These are phyloP conservation scores for Aradophagus sp. DNA, from an alignment of 1,140 invertebrate species.

Conservation along the genomic window DNA sequence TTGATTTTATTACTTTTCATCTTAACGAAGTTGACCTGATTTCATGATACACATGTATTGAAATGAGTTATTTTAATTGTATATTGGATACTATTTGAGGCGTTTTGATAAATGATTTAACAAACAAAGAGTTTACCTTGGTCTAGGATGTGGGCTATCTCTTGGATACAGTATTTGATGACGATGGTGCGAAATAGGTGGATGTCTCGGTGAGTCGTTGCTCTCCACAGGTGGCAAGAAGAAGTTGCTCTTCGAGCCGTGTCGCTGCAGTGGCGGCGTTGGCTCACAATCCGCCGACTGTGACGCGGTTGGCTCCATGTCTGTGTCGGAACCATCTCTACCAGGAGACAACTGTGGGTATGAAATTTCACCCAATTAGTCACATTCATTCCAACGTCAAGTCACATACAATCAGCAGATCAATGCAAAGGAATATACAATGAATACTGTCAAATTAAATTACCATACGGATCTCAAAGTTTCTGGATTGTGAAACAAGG, in stretches of 20 bases:
- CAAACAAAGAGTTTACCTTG: slow-evolving; percentile 75
- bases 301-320: slow-evolving; percentile 88
- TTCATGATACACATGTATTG: too few relatives aligned
- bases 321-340: slow-evolving; percentile 83
- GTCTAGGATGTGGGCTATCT: slow-evolving; percentile 84
- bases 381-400: not conserved
- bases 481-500: too few relatives aligned
- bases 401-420: slow-evolving; percentile 10
- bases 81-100: too few relatives aligned
- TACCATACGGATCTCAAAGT: slow-evolving; percentile 2
- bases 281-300: slow-evolving; percentile 95
- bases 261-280: slow-evolving; percentile 90
- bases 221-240: slow-evolving; percentile 84
- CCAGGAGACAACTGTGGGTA: slow-evolving; percentile 84
- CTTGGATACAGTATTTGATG: slow-evolving; percentile 79
- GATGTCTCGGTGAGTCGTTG: slow-evolving; percentile 79
- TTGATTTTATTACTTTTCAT: too few relatives aligned
- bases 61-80: too few relatives aligned
- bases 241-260: slow-evolving; percentile 94
- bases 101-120: too few relatives aligned
- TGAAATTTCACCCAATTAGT: too few relatives aligned
- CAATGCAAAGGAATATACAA: slow-evolving; percentile 14
- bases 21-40: too few relatives aligned
- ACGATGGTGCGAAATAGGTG: slow-evolving; percentile 73
- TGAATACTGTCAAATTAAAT: slow-evolving; percentile 4